Evolutionary conservation across 2,797 vertebrate genomes (phyloP), one percentile per base, ranked within the genome.

Genomic region (Numenius phaeopus): DNA sequence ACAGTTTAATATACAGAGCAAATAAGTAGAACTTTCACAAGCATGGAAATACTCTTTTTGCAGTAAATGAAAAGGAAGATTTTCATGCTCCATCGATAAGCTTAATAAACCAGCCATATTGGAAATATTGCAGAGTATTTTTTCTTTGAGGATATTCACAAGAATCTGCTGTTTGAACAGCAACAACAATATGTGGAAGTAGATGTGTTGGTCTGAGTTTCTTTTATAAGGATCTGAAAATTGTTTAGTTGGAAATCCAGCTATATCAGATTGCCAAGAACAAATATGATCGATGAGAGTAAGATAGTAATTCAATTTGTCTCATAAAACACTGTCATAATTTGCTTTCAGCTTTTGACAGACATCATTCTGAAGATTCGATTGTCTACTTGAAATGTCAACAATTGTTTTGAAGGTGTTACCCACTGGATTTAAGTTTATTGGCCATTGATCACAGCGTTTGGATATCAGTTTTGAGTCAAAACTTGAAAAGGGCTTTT

Each of bases 281-380:
- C 14, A 94, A 61, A 76, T 64, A 34, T 2, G 11, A 84, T 42
- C 6, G 1, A 20, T 58, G 23, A 88, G 22, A 87, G 5, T n/a
- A 87, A 75, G 49, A 70, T 3, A 72, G 32, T 59, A 0, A 16
- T 59, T 62, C 78, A 65, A 5, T 90, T 83, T 94, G 32, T 62
- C 32, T 90, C 44, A 76, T 52, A 69, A 83, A 79, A 49, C 22
- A 26, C 0, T 0, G 19, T 32, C 11, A 44, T 61, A 76, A 66
- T 59, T 84, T 83, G 18, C 37, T 91, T 79, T 89, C 57, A 72
- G 17, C 44, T 91, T 96, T 96, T 78, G n/a, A 78, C 50, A 89
- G 13, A 29, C 22, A 37, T 61, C 0, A 20, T 69, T 78, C 67
- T 78, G 52, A 94, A 62, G 32, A 61, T 65, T 71, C 0, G 0